phyloP scores from a whole-genome alignment of 1,140 invertebrate genomes.

The Drosophila ficusphila region DNA sequence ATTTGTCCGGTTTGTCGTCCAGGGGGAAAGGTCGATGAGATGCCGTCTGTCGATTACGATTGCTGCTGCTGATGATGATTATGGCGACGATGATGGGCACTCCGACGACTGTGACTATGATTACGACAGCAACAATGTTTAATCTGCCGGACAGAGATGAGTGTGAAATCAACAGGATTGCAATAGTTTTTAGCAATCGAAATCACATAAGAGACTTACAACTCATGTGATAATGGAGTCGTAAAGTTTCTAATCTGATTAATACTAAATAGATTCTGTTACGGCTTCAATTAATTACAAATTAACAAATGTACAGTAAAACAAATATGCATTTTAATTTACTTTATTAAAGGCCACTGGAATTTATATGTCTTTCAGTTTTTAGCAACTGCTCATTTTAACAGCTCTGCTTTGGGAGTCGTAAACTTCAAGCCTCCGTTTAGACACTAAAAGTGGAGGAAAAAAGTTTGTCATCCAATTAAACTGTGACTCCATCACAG shows the following conservation, averaged over 20 bases:
- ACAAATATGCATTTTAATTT: no score
- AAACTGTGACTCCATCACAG: background rate
- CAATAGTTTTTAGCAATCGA: background rate
- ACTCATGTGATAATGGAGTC: no score
- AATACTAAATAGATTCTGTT: no score
- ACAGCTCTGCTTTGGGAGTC: no score
- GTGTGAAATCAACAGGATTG: background rate
- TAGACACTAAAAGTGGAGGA: background rate
- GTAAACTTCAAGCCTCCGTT: no score
- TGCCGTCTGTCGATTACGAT: slow-evolving; percentile 51
- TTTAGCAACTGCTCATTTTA: no score
- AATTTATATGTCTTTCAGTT: no score
- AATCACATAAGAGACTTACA: no score
- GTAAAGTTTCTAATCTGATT: no score
- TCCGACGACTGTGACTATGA: slow-evolving; percentile 38
- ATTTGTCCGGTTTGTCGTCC: slow-evolving; percentile 43
- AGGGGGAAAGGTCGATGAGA: slow-evolving; percentile 43
- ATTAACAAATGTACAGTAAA: no score
- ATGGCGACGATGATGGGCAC: slow-evolving; percentile 40
- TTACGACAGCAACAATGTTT: slow-evolving; percentile 35
- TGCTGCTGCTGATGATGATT: slow-evolving; percentile 47
- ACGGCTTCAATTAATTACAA: no score
- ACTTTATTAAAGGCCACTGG: no score
- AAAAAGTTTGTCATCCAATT: background rate
- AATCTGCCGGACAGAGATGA: slow-evolving; percentile 23